Conservation (phyloP, 2,888 invertebrate species). For the Cheilosia scutellata region DNA sequence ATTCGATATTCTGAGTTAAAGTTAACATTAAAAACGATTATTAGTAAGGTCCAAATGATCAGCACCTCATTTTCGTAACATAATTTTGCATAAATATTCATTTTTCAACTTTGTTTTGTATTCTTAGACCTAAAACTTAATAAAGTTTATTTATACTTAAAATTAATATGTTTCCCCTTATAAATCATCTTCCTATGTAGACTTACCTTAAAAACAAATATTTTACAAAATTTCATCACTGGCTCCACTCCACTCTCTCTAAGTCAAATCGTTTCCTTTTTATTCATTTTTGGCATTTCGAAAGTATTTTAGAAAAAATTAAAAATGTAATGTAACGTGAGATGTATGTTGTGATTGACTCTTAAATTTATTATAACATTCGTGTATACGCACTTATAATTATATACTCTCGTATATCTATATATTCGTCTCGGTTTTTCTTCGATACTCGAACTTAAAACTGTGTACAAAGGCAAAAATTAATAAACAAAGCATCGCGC, state of each 20-base stretch:
- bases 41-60: too few species aligned
- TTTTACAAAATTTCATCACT: slow-evolving; percentile 38
- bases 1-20: too few species aligned
- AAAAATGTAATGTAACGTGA: slow-evolving; percentile 13
- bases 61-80: neutral
- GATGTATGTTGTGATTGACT: slow-evolving; percentile 51
- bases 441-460: slow-evolving; percentile 67
- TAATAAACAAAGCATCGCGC: slow-evolving; percentile 54
- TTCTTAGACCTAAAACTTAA: slow-evolving; percentile 1
- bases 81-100: neutral
- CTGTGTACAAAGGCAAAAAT: slow-evolving; percentile 68
- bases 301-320: neutral
- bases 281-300: neutral
- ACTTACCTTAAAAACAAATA: slow-evolving; percentile 32
- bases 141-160: slow-evolving; percentile 23
- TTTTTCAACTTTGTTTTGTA: neutral
- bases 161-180: slow-evolving; percentile 6
- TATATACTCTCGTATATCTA: slow-evolving; percentile 66
- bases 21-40: too few species aligned
- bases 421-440: slow-evolving; percentile 50
- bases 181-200: slow-evolving; percentile 13
- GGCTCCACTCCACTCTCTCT: neutral
- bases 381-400: slow-evolving; percentile 24
- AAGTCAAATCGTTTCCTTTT: neutral
- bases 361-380: slow-evolving; percentile 44